Base-by-base conservation (phyloP, 2,888 invertebrate genomes). In the Helicoverpa assulta region DNA sequence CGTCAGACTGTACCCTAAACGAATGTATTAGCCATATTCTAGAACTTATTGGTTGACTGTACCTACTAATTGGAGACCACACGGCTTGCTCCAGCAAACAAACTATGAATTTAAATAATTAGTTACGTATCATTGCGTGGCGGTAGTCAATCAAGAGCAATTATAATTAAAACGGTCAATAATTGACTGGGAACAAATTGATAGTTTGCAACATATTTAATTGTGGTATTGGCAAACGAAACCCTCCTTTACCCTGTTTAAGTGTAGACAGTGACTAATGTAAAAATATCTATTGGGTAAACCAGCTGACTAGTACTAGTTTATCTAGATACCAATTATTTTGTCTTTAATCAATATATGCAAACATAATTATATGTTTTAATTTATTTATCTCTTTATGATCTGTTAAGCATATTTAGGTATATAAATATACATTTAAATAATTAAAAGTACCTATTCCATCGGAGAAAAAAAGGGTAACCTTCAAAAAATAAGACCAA, bases 51-150 rank as follows among this genome's bases (percentile, higher is more conserved):
- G 65, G 52, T 61, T 43, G 61, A 12, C 16, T 57, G 10, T 50
- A 40, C 14, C n/a, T 33, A 29, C 14, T 5, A 21, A 51, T 61
- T 51, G 10, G 43, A 55, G 73, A 73, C 67, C 73, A 73, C 78
- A 73, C 76, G 18, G 51, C 52, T 63, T 40, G 73, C 37, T 63
- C 26, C 8, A 47, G 10, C 40, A 37, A 51, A 61, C 53, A 65
- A 73, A 74, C 79, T 53, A 43, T 65, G 47, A 67, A 78, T 47
- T 74, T 78, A 78, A 43, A 50, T 78, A 54, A 73, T 76, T 76
- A 65, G 79, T 77, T 69, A 74, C 69, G 59, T 78, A 63, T 69
- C 59, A 78, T 68, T 76, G 58, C 58, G 43, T 73, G 33, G 61
- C 19, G 37, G 55, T 21, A 56, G 57, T 55, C 59, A 59, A 79